Evolutionary conservation across 2,888 invertebrate species (phyloP).

Genomic region (Acrocyrtus sp.): DNA sequence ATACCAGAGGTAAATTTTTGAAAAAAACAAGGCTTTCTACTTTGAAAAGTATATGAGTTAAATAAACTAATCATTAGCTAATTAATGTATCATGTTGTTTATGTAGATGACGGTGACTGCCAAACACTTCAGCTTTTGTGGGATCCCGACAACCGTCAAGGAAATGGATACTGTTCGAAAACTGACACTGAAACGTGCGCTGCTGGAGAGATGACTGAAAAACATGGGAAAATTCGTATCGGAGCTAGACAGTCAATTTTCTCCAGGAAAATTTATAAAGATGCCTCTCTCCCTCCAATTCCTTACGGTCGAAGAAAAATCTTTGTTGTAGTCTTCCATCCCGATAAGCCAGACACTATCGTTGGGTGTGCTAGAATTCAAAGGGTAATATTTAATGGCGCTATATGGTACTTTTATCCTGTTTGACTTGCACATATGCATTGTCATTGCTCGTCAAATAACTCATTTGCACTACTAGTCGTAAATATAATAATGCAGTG

Average conservation of each 20-base stretch:
- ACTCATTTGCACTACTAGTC: too few species aligned
- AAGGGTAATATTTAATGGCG: too few species aligned
- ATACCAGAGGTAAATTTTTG: slow-evolving; percentile 62
- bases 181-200: slow-evolving; percentile 65
- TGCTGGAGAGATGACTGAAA: slow-evolving; percentile 79
- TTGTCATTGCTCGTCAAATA: too few species aligned
- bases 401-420: too few species aligned
- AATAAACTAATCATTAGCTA: too few species aligned
- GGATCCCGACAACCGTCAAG: slow-evolving; percentile 77
- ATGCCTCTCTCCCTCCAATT: slow-evolving; percentile 58
- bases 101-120: slow-evolving; percentile 70
- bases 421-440: too few species aligned
- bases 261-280: slow-evolving; percentile 64
- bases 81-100: too few species aligned
- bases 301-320: slow-evolving; percentile 61
- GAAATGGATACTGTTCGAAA: slow-evolving; percentile 65
- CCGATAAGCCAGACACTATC: slow-evolving; percentile 63
- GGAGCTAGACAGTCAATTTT: slow-evolving; percentile 63
- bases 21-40: too few species aligned
- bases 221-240: slow-evolving; percentile 75
- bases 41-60: too few species aligned
- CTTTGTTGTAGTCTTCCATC: slow-evolving; percentile 63
- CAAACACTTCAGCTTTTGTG: slow-evolving; percentile 86
- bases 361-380: slow-evolving; percentile 61
- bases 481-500: too few species aligned